Evolutionary conservation across 2,797 vertebrate species (phyloP).

Genomic region (Oreortyx pictus): DNA sequence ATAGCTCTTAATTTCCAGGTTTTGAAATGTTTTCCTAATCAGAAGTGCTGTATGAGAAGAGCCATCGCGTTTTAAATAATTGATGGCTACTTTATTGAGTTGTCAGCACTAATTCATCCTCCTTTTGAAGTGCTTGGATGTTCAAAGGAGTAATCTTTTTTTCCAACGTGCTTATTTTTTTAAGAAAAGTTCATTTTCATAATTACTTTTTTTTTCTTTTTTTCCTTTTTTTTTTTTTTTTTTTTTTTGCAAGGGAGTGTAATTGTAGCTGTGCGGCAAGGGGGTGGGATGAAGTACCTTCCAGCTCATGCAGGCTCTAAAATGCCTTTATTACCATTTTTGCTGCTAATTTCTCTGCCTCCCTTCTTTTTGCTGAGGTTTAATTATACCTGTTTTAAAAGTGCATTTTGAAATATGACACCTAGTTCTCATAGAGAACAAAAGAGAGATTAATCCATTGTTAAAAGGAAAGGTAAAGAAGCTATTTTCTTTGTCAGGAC

Average conservation of each 20-base stretch:
- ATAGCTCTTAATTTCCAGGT: slow-evolving; percentile 51
- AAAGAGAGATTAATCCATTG: slow-evolving; percentile 74
- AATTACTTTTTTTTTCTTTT: slow-evolving; percentile 56
- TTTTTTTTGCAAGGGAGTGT: background rate
- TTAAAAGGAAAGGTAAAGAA: slow-evolving; percentile 28
- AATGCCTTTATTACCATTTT: slow-evolving; percentile 56
- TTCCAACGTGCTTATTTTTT: slow-evolving; percentile 48
- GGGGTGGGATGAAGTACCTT: slow-evolving; percentile 12
- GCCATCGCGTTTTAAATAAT: slow-evolving; percentile 76
- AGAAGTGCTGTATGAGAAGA: slow-evolving; percentile 64
- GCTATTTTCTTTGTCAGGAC: background rate
- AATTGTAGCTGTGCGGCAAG: slow-evolving; percentile 40
- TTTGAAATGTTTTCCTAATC: slow-evolving; percentile 67
- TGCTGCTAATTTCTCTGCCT: slow-evolving; percentile 72
- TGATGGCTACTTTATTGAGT: slow-evolving; percentile 79
- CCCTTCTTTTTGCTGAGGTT: slow-evolving; percentile 58
- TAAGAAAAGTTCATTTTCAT: slow-evolving; percentile 76
- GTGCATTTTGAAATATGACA: slow-evolving; percentile 74
- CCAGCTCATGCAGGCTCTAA: slow-evolving; percentile 52
- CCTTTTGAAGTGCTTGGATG: slow-evolving; percentile 39
- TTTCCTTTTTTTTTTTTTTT: background rate
- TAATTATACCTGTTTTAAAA: slow-evolving; percentile 77
- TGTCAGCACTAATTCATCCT: slow-evolving; percentile 72
- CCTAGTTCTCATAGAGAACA: slow-evolving; percentile 61
- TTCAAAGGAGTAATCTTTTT: slow-evolving; percentile 68